Conservation (phyloP, 1,140 invertebrate species). For the Scaptomyza pallida region DNA sequence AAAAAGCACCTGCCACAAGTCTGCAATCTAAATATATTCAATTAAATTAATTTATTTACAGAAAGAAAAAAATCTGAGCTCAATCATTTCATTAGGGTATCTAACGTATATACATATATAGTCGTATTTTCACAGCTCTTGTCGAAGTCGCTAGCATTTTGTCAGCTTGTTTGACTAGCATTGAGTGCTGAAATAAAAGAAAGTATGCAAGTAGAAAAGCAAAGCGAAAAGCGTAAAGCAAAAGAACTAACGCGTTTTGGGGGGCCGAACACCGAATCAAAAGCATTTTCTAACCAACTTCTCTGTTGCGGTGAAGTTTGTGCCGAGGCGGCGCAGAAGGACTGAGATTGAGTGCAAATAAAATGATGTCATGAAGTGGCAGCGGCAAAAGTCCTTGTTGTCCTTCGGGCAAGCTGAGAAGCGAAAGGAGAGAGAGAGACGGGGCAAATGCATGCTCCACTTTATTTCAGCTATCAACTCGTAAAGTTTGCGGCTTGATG, state of each 20-base stretch:
- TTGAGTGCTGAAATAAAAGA: slow-evolving; percentile 37
- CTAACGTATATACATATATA: too few relatives aligned
- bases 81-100: slow-evolving; percentile 22
- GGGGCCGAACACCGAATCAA: slow-evolving; percentile 65
- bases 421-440: neutral
- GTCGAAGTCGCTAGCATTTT: slow-evolving; percentile 46
- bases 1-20: too few relatives aligned
- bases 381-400: slow-evolving; percentile 26
- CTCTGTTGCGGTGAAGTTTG: slow-evolving; percentile 49
- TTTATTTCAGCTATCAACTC: slow-evolving; percentile 80
- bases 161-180: slow-evolving; percentile 5
- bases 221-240: slow-evolving; percentile 35
- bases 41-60: neutral
- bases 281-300: slow-evolving; percentile 77
- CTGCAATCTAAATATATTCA: too few relatives aligned
- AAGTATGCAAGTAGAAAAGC: slow-evolving; percentile 26
- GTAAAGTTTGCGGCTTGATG: slow-evolving; percentile 79
- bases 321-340: slow-evolving; percentile 36
- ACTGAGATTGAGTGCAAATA: slow-evolving; percentile 80
- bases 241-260: slow-evolving; percentile 50
- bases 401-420: neutral
- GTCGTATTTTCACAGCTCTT: slow-evolving; percentile 7
- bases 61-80: neutral
- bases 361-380: slow-evolving; percentile 79
- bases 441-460: slow-evolving; percentile 64